Evolutionary conservation across 2,888 invertebrate species (phyloP).

Genomic region (Dysmachus trigonus): DNA sequence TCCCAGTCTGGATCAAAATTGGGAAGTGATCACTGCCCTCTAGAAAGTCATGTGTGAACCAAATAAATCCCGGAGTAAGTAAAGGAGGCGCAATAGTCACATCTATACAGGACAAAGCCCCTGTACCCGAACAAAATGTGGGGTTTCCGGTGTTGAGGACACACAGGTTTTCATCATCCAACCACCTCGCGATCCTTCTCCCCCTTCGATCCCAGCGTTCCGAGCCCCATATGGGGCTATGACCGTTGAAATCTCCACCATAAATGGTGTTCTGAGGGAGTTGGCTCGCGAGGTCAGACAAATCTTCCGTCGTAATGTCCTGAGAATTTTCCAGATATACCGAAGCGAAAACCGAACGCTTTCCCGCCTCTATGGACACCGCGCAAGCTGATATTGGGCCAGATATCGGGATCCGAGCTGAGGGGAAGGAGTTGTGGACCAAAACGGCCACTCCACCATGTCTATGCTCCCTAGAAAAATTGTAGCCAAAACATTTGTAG

Average conservation of each 20-base stretch:
- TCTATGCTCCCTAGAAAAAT: too few relatives aligned
- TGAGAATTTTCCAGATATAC: not conserved
- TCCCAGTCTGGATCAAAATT: not conserved
- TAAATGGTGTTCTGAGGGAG: not conserved
- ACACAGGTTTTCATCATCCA: not conserved
- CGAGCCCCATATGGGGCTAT: not conserved
- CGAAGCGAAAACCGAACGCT: not conserved
- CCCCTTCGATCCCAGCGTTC: not conserved
- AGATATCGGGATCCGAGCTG: not conserved
- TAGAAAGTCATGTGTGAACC: not conserved
- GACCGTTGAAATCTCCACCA: not conserved
- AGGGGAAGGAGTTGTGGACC: not conserved
- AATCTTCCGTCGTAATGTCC: not conserved
- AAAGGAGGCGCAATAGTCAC: not conserved
- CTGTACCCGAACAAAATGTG: not conserved
- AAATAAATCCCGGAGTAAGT: not conserved
- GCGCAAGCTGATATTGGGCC: not conserved
- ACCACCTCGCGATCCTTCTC: not conserved
- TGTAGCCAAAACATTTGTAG: too few relatives aligned
- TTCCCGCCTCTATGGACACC: not conserved
- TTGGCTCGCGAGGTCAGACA: not conserved
- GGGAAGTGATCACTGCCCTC: not conserved
- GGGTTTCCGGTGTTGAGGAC: not conserved
- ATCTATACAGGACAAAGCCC: not conserved
- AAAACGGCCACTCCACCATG: too few relatives aligned